Base-by-base conservation (phyloP, 64 coral and sea anemone genomes). In the Dendronephthya gigantea region DNA sequence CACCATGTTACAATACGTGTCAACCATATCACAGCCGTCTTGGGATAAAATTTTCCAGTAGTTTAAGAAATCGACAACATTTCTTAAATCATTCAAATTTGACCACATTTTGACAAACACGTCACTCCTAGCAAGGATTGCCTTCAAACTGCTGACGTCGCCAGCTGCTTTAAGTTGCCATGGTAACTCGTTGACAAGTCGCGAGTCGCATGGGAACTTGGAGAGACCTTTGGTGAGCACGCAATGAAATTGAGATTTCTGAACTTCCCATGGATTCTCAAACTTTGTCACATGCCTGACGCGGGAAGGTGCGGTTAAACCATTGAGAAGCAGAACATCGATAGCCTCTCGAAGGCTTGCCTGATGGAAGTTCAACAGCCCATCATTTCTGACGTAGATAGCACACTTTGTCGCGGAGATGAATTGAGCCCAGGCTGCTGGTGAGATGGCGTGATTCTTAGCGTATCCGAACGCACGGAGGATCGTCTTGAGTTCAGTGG, bases 81-180 rank as follows among this genome's bases (percentile, higher is more conserved):
- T 0, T 15, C 37, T 39, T 33, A 35, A 39, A 39, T 79, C 32
- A 12, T 39, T 34, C 32, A 5, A 17, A 39, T 34, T 79, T 28
- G 27, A 79, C 25, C 25, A 79, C 25, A 79, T 16, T 36, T 34
- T 29, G 9, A 79, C 72, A 79, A 79, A 39, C 27, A 79, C 72
- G 4, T 35, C 32, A 34, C 19, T 29, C 37, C 29, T 79, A 12
- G 72, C 25, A 1, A 79, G 72, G 72, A 39, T 29, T 35, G 15
- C 15, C 30, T 39, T 79, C 72, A 79, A 79, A 16, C 32, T 19
- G 72, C 9, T 36, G n/a, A 79, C 72, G 72, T 79, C 72, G 36
- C 72, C 72, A 79, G 32, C 32, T 36, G 72, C 72, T 79, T 79
- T 79, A 19, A 37, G 29, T 79, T 79, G 72, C 72, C 72, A 79